These are phyloP conservation scores for Scolopax rusticola DNA, from an alignment of 2,797 vertebrate species.

Conservation along the genomic window DNA sequence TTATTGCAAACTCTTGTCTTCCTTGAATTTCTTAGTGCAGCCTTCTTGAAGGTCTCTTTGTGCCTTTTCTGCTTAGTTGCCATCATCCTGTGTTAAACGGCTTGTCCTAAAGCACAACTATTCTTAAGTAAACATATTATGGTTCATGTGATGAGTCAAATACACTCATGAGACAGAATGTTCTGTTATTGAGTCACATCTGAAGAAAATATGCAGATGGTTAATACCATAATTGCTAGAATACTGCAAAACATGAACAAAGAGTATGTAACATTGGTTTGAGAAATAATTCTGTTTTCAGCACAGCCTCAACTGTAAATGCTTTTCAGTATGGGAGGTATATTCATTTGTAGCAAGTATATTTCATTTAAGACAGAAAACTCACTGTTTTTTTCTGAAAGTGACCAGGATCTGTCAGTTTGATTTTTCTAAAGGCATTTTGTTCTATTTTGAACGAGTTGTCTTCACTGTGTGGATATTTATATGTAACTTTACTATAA, in stretches of 20 bases:
- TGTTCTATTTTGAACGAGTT: neutral
- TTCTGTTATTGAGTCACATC: constrained; percentile 52
- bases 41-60: neutral
- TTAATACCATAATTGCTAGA: constrained; percentile 59
- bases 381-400: neutral
- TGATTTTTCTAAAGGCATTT: neutral
- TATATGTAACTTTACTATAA: neutral
- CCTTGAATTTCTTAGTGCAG: neutral
- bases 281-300: constrained; percentile 42
- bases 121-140: constrained; percentile 58
- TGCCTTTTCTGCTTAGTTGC: neutral
- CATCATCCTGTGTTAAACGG: neutral
- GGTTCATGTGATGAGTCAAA: constrained; percentile 42
- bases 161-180: neutral
- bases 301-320: neutral
- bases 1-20: neutral
- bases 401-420: neutral
- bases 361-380: neutral
- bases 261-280: neutral
- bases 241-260: neutral
- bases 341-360: neutral
- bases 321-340: neutral
- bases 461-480: neutral
- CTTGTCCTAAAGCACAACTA: neutral
- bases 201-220: constrained; percentile 58